These are phyloP conservation scores for Hypotaenidia okinawae DNA, from an alignment of 2,797 vertebrate species.

Conservation along the genomic window DNA sequence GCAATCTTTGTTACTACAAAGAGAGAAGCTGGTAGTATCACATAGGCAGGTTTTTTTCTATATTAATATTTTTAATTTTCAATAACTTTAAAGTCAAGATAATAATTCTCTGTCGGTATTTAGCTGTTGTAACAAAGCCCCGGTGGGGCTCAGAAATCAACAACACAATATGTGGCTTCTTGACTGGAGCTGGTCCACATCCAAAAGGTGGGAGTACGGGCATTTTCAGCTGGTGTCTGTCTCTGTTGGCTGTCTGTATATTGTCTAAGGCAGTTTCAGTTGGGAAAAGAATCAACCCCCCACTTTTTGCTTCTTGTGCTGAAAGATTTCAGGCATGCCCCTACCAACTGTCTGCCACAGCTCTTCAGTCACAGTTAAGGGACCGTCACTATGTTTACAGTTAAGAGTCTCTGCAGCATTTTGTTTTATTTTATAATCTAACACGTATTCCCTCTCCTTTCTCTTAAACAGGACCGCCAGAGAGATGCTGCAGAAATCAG, in stretches of 20 bases:
- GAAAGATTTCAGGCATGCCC: neutral
- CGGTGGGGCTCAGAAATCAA: neutral
- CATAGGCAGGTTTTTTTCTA: neutral
- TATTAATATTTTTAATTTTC: neutral
- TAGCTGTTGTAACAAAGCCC: neutral
- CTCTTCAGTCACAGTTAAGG: neutral
- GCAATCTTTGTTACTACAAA: neutral
- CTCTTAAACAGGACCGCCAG: conserved; percentile 70
- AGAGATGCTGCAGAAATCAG: conserved; percentile 73
- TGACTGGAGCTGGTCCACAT: neutral
- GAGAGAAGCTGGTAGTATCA: neutral
- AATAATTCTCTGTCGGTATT: neutral
- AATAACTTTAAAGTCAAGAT: neutral
- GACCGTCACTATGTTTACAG: neutral
- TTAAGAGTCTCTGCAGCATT: neutral
- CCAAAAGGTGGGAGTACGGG: rapidly evolving
- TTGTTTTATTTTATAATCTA: neutral
- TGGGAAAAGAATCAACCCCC: neutral
- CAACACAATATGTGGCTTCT: neutral
- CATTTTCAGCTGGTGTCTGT: neutral
- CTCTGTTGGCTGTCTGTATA: neutral
- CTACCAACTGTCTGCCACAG: neutral
- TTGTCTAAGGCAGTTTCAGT: neutral
- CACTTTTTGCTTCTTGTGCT: neutral
- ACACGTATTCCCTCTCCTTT: conserved; percentile 34